Evolutionary conservation across 2,113 vertebrate species (phyloP), one percentile per base, ranked within the genome.

Genomic region (Mungos mungo): DNA sequence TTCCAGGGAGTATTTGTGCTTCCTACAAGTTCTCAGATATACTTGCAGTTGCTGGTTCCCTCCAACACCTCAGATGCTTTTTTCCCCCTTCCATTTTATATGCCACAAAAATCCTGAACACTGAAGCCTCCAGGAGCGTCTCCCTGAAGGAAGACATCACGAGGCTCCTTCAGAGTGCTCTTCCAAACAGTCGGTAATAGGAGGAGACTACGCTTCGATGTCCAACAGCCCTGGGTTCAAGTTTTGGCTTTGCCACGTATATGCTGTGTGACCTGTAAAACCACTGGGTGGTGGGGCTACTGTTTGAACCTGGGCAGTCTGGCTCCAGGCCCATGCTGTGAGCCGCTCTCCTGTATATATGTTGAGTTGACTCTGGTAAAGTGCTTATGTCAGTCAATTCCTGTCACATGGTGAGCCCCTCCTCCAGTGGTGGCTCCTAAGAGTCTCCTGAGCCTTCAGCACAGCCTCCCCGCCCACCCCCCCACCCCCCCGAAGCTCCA

Each of bases 31-130:
- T 92, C n/a, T 91, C 35, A 35, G 38, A 33, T 66, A 29, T 68
- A 94, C 81, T 71, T 93, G 29, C 41, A 72, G 79, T 89, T 95
- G 47, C 74, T 79, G 45, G 27, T 96, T 57, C 41, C 41, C 3
- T 88, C 12, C 47, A 95, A 82, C 29, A 95, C 69, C 13, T 88
- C 90, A 83, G 92, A 93, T 15, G 27, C 38, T 98, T 98, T 97
- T 60, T 98, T 97, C 95, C 9, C 38, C 9, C 38, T 97, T 97
- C 95, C 50, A 97, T 93, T 98, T 96, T 91, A 95, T 97, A 97
- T 90, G 71, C 72, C 72, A 92, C 47, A 96, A 81, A 98, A 97
- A 95, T 92, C 87, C 87, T 91, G 69, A 97, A 79, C 50, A 90
- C 18, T 65, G 35, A 82, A 8, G 38, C n/a, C 88, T 87, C 72